A percentile compares a stretch with the other conserved stretches of the same genome.
Evolutionary conservation across 2,797 vertebrate genomes (phyloP).

Genomic region (Gallinago solitaria): DNA sequence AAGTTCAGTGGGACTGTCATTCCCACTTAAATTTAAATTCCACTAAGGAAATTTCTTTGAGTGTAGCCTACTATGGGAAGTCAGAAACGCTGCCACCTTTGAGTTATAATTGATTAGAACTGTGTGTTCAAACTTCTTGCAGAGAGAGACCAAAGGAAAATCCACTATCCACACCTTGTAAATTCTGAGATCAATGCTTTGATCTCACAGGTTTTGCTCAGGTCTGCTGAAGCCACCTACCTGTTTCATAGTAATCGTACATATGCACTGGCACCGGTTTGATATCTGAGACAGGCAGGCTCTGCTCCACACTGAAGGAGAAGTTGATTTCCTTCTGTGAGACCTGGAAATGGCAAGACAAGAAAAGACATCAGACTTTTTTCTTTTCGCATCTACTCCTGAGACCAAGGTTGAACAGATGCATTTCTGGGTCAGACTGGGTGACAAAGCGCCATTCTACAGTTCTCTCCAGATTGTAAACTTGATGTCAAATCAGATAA

Average conservation of each 20-base stretch:
- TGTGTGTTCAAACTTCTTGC: not conserved
- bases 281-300: slow-evolving; percentile 65
- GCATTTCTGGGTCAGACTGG: not conserved
- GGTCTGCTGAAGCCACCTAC: slow-evolving; percentile 16
- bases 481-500: not conserved
- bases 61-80: not conserved
- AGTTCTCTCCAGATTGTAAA: not conserved
- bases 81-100: not conserved
- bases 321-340: slow-evolving; percentile 39
- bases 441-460: not conserved
- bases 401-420: not conserved
- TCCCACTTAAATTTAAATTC: not conserved
- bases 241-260: slow-evolving; percentile 71
- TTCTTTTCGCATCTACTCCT: not conserved
- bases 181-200: not conserved
- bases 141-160: not conserved
- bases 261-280: slow-evolving; percentile 64
- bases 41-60: not conserved
- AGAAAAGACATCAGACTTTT: not conserved
- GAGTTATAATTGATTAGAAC: not conserved
- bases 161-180: not conserved
- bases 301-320: slow-evolving; percentile 71
- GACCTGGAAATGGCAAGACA: slow-evolving; percentile 8
- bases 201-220: not conserved
- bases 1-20: not conserved